Percentiles rank a stretch among this genome's conserved stretches.
Evolutionary conservation across 2,888 invertebrate genomes (phyloP).

Genomic region (Cephus pulcher): DNA sequence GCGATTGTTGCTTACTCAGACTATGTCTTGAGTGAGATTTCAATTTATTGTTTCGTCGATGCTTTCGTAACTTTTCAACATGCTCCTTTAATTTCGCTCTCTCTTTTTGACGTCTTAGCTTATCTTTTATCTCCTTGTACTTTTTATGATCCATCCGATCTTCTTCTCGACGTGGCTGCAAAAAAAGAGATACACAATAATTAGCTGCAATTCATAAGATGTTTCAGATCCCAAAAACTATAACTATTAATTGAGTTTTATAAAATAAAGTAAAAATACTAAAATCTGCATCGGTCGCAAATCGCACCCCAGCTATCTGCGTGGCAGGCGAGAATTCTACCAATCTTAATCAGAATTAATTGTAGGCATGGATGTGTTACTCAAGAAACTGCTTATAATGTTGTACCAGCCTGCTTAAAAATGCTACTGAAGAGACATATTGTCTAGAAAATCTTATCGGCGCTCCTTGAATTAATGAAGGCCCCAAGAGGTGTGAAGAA

Average conservation of each 20-base stretch:
- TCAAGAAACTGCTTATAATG: too few species aligned
- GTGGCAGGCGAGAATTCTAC: constrained; percentile 66
- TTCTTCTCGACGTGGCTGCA: constrained; percentile 84
- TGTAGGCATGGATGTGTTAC: too few species aligned
- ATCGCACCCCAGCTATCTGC: constrained; percentile 60
- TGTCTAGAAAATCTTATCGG: too few species aligned
- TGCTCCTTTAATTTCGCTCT: constrained; percentile 69
- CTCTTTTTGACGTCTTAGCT: constrained; percentile 77
- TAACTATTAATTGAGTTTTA: too few species aligned
- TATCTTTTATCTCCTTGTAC: constrained; percentile 84
- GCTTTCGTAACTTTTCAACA: constrained; percentile 66
- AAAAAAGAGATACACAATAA: constrained; percentile 19
- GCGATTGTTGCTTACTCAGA: constrained; percentile 55
- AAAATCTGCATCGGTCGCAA: constrained; percentile 51
- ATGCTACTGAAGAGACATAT: too few species aligned
- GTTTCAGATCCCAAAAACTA: too few species aligned
- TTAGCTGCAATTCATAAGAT: neutral
- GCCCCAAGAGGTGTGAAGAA: too few species aligned
- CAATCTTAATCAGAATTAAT: neutral
- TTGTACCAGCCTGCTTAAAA: too few species aligned
- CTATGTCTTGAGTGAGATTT: constrained; percentile 55
- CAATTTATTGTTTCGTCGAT: constrained; percentile 54
- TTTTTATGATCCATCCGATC: constrained; percentile 80
- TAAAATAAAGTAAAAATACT: too few species aligned
- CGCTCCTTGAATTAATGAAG: too few species aligned